Evolutionary conservation across 2,797 vertebrate genomes (phyloP), one percentile per base, ranked within the genome.

Genomic region (Neosilurus hyrtlii): DNA sequence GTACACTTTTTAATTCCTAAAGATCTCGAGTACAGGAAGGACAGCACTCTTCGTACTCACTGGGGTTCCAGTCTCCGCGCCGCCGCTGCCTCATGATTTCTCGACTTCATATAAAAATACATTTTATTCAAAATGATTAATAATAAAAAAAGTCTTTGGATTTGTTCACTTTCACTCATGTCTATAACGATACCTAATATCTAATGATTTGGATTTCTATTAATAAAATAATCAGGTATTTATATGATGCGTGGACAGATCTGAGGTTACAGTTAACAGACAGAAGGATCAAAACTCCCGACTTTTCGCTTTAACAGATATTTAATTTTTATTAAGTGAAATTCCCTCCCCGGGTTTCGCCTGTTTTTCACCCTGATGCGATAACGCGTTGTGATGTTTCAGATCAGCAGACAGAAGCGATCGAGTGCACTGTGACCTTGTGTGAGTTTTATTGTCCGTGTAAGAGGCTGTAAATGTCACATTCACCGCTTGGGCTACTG

Each of bases 381-480:
- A 56, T 73, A 30, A 18, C 18, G 52, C 11, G 24, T 11, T 9
- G 9, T 30, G 1, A 24, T 18, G 24, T 56, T 56, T 30, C 24
- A 20, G 68, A 52, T 71, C 68, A 24, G 68, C 49, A 16, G 67
- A 1, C 14, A 5, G 67, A 49, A 49, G 71, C 52, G 18, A 24
- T 16, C 30, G 24, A 30, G 52, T 30, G 49, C 70, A 26, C 70
- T 26, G 14, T 72, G 71, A 73, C 71, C 71, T 56, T 56, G 52
- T 56, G 71, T 16, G 18, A 11, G 30, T 10, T 10, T 9, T 56
- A 52, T 30, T 73, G 24, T 30, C 16, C 20, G 71, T 56, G 71
- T 56, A 35, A 73, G 9, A 73, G 52, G 24, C 71, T 24, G 56
- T 73, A 30, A 73, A 73, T 30, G 71, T 73, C 71, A 30, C 71